These are phyloP conservation scores for Cotesia congregata DNA, from an alignment of 2,888 invertebrate species.

Conservation along the genomic window DNA sequence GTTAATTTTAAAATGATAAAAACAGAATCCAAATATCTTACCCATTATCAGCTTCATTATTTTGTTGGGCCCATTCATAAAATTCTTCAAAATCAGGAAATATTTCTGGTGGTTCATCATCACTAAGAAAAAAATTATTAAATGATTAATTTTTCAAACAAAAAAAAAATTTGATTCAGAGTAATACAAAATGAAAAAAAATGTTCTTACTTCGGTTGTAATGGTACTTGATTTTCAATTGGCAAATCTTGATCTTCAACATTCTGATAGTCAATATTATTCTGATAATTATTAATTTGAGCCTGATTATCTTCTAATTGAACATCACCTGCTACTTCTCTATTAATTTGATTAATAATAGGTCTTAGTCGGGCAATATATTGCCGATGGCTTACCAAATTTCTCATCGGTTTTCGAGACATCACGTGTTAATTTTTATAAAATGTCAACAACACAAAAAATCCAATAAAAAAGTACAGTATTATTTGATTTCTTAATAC, in stretches of 20 bases:
- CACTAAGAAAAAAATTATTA: not conserved
- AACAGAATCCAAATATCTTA: conserved; percentile 10
- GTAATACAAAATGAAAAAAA: not conserved
- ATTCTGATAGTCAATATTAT: no score
- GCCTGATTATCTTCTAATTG: not conserved
- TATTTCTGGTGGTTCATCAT: not conserved
- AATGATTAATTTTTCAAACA: not conserved
- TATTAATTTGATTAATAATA: not conserved
- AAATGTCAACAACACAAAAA: not conserved
- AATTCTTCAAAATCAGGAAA: not conserved
- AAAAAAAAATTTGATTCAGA: not conserved
- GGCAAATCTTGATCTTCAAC: not conserved
- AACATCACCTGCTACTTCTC: not conserved
- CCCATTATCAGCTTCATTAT: not conserved
- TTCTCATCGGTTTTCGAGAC: not conserved
- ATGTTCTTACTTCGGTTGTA: not conserved
- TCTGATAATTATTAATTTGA: not conserved
- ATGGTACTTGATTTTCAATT: not conserved
- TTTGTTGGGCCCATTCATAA: not conserved
- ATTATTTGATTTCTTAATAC: not conserved
- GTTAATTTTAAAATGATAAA: not conserved
- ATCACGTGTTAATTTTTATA: not conserved
- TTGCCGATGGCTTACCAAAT: not conserved
- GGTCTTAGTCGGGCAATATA: not conserved
- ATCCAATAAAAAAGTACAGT: not conserved